These are phyloP conservation scores for Caenorhabditis zanzibari DNA, from an alignment of 2,888 invertebrate species.

Conservation along the genomic window DNA sequence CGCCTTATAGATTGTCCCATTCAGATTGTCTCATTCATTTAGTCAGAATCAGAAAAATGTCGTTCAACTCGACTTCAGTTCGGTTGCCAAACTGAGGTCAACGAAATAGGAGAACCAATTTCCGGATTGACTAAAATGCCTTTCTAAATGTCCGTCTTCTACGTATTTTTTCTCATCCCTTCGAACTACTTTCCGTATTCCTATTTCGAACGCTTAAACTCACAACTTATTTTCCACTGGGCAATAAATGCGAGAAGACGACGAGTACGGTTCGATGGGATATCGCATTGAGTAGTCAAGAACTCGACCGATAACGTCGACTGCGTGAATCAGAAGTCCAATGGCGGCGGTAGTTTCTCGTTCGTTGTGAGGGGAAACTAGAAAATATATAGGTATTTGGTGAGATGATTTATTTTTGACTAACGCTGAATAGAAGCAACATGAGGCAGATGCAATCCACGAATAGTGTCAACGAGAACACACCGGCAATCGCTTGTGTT, in stretches of 20 bases:
- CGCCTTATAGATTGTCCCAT: neutral
- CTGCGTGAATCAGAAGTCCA: conserved; percentile 91
- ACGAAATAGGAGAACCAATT: conserved; percentile 28
- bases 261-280: conserved; percentile 86
- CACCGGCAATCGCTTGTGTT: conserved; percentile 52
- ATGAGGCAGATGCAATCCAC: conserved; percentile 75
- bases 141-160: neutral
- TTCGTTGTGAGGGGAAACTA: conserved; percentile 86
- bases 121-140: conserved; percentile 35
- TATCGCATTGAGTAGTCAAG: conserved; percentile 92
- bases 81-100: neutral
- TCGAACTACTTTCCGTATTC: neutral
- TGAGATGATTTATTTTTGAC: neutral
- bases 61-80: neutral
- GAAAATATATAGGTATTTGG: too few species aligned
- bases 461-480: conserved; percentile 72
- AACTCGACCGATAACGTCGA: conserved; percentile 90
- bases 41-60: neutral
- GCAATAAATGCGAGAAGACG: conserved; percentile 34
- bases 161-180: conserved; percentile 5
- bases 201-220: conserved; percentile 6
- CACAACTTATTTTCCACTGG: conserved; percentile 56
- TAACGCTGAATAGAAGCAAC: conserved; percentile 63
- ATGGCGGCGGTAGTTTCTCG: conserved; percentile 90
- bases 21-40: neutral